Conservation (phyloP, 2,113 vertebrate species). For the Etheostoma spectabile region DNA sequence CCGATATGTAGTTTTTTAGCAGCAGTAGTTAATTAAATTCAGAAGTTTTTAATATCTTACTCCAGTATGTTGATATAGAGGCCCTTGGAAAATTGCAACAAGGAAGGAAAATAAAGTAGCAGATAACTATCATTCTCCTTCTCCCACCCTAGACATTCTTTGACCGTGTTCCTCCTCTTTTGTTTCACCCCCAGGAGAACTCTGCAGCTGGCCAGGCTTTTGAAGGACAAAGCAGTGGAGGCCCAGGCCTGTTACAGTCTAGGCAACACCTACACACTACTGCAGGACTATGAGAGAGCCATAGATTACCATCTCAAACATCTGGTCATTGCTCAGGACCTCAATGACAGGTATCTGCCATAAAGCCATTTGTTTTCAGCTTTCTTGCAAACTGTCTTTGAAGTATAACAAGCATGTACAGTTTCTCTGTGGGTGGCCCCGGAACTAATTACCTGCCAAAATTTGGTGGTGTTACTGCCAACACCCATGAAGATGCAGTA, state of each 20-base stretch:
- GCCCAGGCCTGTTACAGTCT: conserved; percentile 98
- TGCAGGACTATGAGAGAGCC: conserved; percentile 95
- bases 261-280: conserved; percentile 95
- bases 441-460: conserved; percentile 4
- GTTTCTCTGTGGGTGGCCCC: conserved; percentile 17
- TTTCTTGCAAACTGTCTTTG: conserved; percentile 32
- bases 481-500: conserved; percentile 3
- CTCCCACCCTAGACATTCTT: conserved; percentile 60
- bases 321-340: conserved; percentile 93
- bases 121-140: conserved; percentile 55
- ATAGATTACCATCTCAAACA: conserved; percentile 98
- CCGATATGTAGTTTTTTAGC: neutral
- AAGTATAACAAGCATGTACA: conserved; percentile 8
- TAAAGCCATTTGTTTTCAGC: conserved; percentile 18
- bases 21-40: neutral
- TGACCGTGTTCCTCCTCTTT: conserved; percentile 52
- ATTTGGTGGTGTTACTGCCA: conserved; percentile 9
- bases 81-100: conserved; percentile 19
- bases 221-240: conserved; percentile 94
- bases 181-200: conserved; percentile 86
- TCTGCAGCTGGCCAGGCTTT: conserved; percentile 91
- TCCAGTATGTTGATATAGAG: neutral
- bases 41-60: neutral
- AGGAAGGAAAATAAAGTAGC: conserved; percentile 24
- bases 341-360: conserved; percentile 87